phyloP scores from a whole-genome alignment of 2,113 vertebrate genomes.

The Archocentrus centrarchus region DNA sequence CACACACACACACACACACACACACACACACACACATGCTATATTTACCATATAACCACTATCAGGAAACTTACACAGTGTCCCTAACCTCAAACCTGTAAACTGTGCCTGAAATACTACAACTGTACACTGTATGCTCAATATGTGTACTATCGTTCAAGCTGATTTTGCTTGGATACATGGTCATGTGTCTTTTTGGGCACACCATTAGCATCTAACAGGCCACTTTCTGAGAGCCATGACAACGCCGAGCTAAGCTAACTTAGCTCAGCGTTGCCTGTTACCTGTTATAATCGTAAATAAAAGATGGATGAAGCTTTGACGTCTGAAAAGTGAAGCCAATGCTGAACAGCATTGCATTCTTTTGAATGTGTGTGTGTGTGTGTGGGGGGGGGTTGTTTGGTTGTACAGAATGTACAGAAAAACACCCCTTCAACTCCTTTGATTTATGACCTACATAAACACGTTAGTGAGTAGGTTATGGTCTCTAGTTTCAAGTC shows the following conservation, averaged over 20 bases:
- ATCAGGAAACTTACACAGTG: neutral
- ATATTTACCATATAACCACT: neutral
- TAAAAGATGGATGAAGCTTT: neutral
- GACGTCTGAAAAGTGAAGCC: neutral
- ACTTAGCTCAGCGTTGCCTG: neutral
- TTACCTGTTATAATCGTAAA: neutral
- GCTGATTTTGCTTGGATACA: neutral
- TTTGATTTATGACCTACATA: no score
- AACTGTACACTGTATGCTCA: neutral
- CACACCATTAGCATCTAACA: neutral
- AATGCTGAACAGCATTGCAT: neutral
- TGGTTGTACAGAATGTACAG: no score
- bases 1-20: neutral
- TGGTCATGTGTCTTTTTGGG: neutral
- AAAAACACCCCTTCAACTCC: no score
- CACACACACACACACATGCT: neutral
- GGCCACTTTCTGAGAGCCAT: neutral
- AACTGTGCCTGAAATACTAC: neutral
- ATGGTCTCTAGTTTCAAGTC: neutral
- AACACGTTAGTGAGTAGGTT: neutral
- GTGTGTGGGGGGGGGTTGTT: neutral
- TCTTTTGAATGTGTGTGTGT: neutral
- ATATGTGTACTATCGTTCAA: neutral
- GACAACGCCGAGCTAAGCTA: no score
- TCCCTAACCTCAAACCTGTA: neutral